phyloP scores from a whole-genome alignment of 2,888 invertebrate species.

The Heliconius cydno region DNA sequence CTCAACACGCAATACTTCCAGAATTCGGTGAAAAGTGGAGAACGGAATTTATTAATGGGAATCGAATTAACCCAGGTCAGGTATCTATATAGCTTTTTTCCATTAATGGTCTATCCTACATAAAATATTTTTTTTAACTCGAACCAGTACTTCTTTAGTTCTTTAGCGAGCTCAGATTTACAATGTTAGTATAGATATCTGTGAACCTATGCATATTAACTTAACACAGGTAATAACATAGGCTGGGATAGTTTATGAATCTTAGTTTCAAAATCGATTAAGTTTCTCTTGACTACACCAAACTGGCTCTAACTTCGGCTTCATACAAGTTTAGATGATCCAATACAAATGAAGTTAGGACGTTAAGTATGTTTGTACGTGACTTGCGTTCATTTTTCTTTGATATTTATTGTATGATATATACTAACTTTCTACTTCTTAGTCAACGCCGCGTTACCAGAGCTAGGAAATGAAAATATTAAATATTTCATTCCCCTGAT shows the following conservation, averaged over 20 bases:
- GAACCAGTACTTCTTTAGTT: too few species aligned
- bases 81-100: too few species aligned
- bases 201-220: not conserved
- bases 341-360: constrained; percentile 19
- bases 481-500: too few species aligned
- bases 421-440: not conserved
- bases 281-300: constrained; percentile 11
- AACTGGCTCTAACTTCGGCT: constrained; percentile 19
- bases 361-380: constrained; percentile 1
- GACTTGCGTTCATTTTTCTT: constrained; percentile 13
- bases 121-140: too few species aligned
- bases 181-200: not conserved
- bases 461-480: too few species aligned
- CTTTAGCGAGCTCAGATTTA: too few species aligned
- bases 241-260: constrained; percentile 8
- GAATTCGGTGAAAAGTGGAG: too few species aligned
- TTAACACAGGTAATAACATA: constrained; percentile 3
- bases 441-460: too few species aligned
- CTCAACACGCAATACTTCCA: too few species aligned
- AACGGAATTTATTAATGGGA: too few species aligned
- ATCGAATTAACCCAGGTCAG: too few species aligned
- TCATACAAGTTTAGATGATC: constrained; percentile 25
- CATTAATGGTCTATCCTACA: too few species aligned
- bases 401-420: not conserved
- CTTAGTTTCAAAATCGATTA: constrained; percentile 23